Conservation (phyloP, 2,888 invertebrate genomes). For the Podabrus alpinus region DNA sequence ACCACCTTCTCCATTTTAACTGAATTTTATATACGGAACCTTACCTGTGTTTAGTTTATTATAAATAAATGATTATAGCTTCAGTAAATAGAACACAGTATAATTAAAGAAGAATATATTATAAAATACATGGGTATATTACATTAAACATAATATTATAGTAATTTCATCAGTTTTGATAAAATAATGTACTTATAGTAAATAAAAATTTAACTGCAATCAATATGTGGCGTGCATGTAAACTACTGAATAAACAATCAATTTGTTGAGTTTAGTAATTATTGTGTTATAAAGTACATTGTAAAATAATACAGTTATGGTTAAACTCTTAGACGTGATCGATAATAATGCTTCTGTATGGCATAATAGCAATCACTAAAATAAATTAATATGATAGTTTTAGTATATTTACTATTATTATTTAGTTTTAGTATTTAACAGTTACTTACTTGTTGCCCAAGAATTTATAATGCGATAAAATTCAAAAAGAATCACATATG, state of each 20-base stretch:
- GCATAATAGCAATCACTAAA: background rate
- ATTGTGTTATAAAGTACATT: constrained; percentile 12
- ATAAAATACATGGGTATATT: too few species aligned
- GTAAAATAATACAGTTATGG: background rate
- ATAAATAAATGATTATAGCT: too few species aligned
- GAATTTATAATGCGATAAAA: background rate
- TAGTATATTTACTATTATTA: too few species aligned
- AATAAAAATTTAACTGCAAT: constrained; percentile 27
- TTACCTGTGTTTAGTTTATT: too few species aligned
- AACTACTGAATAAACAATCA: constrained; percentile 27
- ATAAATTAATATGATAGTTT: background rate
- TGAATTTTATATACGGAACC: too few species aligned
- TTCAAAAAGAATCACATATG: background rate
- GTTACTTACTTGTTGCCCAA: background rate
- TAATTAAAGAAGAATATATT: background rate
- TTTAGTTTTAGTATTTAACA: background rate
- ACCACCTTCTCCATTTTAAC: too few species aligned
- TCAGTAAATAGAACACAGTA: background rate
- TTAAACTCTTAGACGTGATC: background rate
- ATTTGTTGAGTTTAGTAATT: constrained; percentile 21
- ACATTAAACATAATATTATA: too few species aligned
- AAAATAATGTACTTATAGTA: background rate
- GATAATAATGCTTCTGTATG: background rate
- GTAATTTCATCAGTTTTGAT: background rate
- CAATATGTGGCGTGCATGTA: constrained; percentile 26